Base-by-base conservation (phyloP, 2,113 vertebrate genomes). In the Ariopsis seemanni region DNA sequence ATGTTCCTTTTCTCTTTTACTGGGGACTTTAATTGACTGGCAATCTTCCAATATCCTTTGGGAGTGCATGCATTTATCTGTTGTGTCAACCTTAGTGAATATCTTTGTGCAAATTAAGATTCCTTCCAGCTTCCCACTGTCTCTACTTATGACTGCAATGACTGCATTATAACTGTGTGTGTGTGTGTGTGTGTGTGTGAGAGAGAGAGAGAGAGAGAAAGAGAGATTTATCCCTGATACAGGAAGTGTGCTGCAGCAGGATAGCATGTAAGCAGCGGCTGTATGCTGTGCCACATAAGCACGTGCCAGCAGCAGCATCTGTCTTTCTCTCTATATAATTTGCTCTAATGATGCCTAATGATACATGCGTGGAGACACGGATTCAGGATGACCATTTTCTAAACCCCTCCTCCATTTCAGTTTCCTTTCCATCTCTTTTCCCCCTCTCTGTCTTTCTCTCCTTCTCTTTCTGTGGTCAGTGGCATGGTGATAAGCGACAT, bases 271-370 rank as follows among this genome's bases (percentile, higher is more conserved):
- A 48, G 34, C 80, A 27, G 85, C 57, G n/a, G 34, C 78, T 80
- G 58, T 30, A 58, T 34, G 55, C 78, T 58, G 27, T 34, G n/a
- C 77, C 53, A 80, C 77, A 80, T 30, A 80, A 72, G 30, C 85
- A 91, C 81, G 90, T 92, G 92, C 90, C 94, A 93, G 84, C 88
- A 89, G 22, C 82, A 83, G 86, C 91, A 93, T 92, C 90, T 91
- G 30, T 91, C 86, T 91, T 86, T 91, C 88, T 92, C 87, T 91
- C 91, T 91, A 90, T 95, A 89, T 94, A 94, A 95, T 95, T 93
- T 93, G 85, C 90, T 42, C 90, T 94, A 94, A 95, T 93, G 92
- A 92, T 12, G 87, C 87, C 91, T 93, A 94, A 94, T 94, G 92
- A 94, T 92, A 94, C 92, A 91, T 85, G 91, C 86, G 88, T 91